A percentile compares a stretch with the other conserved stretches of the same genome.
Evolutionary conservation across 2,113 vertebrate genomes (phyloP).

Genomic region (Thamnaconus septentrionalis): DNA sequence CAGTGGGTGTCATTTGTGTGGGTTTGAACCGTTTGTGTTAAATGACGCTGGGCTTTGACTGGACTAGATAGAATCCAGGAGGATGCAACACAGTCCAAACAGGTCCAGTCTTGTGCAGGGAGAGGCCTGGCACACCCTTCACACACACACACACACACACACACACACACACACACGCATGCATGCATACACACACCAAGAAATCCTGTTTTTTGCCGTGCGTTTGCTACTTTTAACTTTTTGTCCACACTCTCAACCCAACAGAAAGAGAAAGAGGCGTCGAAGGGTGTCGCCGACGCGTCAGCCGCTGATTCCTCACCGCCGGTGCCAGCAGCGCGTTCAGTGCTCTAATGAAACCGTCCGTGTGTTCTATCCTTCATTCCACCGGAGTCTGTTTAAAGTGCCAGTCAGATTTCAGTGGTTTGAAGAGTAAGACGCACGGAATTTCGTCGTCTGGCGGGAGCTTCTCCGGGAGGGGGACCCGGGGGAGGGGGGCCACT

Average conservation of each 20-base stretch:
- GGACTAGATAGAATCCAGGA: conserved; percentile 37
- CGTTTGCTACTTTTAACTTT: conserved; percentile 38
- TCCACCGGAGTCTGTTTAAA: conserved; percentile 99
- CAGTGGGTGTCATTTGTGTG: conserved; percentile 8
- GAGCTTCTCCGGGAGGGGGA: background rate
- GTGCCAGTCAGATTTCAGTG: conserved; percentile 98
- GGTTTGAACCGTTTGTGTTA: conserved; percentile 34
- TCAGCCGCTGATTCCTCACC: conserved; percentile 19
- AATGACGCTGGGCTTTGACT: conserved; percentile 21
- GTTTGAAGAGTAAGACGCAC: conserved; percentile 94
- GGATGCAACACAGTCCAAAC: conserved; percentile 42
- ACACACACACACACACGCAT: background rate
- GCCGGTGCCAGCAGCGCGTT: background rate
- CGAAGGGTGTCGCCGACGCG: conserved; percentile 1
- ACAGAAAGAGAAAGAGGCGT: conserved; percentile 17
- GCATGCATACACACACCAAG: conserved; percentile 1
- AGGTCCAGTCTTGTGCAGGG: conserved; percentile 68
- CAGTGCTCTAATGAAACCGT: conserved; percentile 53
- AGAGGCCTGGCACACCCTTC: conserved; percentile 60
- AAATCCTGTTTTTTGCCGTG: conserved; percentile 36
- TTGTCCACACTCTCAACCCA: conserved; percentile 24
- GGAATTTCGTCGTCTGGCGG: conserved; percentile 75
- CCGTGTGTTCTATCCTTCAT: conserved; percentile 97
- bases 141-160: conserved; percentile 10
- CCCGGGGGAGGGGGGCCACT: background rate